phyloP scores from a whole-genome alignment of 2,888 invertebrate species.

The Desoria tigrina region DNA sequence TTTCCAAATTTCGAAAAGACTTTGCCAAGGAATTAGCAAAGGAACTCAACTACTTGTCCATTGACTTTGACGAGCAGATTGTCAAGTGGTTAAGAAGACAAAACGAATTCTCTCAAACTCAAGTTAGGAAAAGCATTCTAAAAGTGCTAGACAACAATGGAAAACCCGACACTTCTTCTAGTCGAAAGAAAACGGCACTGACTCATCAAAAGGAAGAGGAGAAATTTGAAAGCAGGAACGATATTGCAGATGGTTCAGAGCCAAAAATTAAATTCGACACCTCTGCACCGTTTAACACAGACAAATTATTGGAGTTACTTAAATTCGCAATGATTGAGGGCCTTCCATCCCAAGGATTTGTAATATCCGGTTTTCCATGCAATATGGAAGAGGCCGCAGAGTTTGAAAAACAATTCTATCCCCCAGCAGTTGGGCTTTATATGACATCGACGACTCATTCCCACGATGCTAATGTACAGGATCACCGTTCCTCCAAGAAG shows the following conservation, averaged over 20 bases:
- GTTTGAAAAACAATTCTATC: conserved; percentile 43
- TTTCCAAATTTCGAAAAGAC: conserved; percentile 24
- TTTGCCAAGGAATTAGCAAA: conserved; percentile 39
- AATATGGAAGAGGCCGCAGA: conserved; percentile 36
- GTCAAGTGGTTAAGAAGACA: conserved; percentile 36
- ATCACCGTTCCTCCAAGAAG: neutral
- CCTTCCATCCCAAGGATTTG: conserved; percentile 41
- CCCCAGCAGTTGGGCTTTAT: conserved; percentile 37
- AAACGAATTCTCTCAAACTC: neutral
- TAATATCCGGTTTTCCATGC: conserved; percentile 39
- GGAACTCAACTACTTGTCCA: conserved; percentile 33
- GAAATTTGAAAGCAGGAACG: neutral
- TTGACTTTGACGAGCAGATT: conserved; percentile 41
- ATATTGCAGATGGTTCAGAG: neutral
- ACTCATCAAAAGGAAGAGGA: neutral
- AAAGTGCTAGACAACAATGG: neutral
- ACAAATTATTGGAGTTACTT: conserved; percentile 42
- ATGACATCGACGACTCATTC: conserved; percentile 20
- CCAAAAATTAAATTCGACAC: conserved; percentile 21
- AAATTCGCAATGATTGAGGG: conserved; percentile 46
- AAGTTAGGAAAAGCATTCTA: neutral
- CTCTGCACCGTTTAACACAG: conserved; percentile 22
- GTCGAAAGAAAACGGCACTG: neutral
- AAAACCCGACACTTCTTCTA: neutral
- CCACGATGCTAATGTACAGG: neutral